Evolutionary conservation across 1,140 invertebrate species (phyloP), one percentile per base, ranked within the genome.

Genomic region (Brachystomella parvula): DNA sequence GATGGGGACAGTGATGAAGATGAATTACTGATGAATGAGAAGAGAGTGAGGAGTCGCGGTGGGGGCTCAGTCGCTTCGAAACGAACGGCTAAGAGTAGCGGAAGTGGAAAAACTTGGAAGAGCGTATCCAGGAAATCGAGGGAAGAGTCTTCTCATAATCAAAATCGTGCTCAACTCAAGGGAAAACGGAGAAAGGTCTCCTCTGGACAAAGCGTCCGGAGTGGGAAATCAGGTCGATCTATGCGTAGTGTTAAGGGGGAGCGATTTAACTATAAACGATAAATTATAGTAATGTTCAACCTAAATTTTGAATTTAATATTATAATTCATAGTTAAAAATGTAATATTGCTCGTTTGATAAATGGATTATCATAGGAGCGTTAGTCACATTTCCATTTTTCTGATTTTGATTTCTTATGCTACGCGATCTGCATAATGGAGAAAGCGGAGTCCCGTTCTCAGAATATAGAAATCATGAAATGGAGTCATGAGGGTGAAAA

Each of bases 1-100:
- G 53, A 65, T 47, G 49, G 58, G 32, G 65, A 69, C 21, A 33
- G 29, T 32, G 62, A 64, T 28, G 61, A 63, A 60, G 39, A 30
- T 47, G 56, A 62, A 24, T 62, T 62, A 26, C 3, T 35, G n/a
- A n/a, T 44, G 15, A 62, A 15, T 12, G 21, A 19, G 19, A 32
- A 62, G 31, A 59, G 30, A 31, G 49, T 26, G 6, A 53, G 24
- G 21, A 3, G 49, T 24, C 9, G 24, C 24, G n/a, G n/a, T n/a
- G 49, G 49, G 12, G 49, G 49, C 49, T 53, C 49, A 24, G 21
- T 53, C 49, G 49, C 49, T 53, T 53, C 49, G 3, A 9, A 24
- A 15, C 12, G 49, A 53, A 53, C 12, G 12, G 24, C 24, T 12
- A 53, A 53, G 21, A 53, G 49, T 24, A 53, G 49, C 49, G n/a